Conservation (phyloP, 1,140 invertebrate genomes). For the Papilio xuthus region DNA sequence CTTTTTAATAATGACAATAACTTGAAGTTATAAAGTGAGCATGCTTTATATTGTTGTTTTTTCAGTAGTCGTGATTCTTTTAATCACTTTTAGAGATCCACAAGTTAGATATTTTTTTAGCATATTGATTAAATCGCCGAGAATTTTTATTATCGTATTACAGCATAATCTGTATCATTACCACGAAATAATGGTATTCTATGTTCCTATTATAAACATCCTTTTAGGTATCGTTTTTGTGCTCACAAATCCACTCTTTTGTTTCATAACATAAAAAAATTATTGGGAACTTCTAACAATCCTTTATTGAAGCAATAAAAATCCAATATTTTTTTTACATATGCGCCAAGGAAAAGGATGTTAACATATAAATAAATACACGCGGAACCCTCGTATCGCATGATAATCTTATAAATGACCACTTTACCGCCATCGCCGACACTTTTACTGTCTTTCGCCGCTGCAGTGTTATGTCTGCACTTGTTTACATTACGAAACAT, state of each 20-base stretch:
- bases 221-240: no score
- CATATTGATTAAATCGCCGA: no score
- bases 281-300: not conserved
- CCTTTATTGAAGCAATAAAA: not conserved
- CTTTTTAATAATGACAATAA: slow-evolving; percentile 15
- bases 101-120: no score
- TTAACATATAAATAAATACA: not conserved
- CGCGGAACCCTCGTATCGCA: not conserved
- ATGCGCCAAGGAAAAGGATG: not conserved
- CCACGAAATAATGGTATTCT: no score
- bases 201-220: no score
- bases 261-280: not conserved
- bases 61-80: slow-evolving; percentile 13
- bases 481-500: slow-evolving; percentile 17
- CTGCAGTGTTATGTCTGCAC: slow-evolving; percentile 8
- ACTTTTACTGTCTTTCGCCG: slow-evolving; percentile 5
- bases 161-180: no score
- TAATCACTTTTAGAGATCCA: not conserved
- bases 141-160: no score
- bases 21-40: slow-evolving; percentile 4
- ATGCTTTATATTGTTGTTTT: not conserved
- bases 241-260: no score
- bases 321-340: not conserved
- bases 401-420: slow-evolving; percentile 4
- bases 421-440: slow-evolving; percentile 7